Conservation (phyloP, 2,113 vertebrate species). For the Cephalopterus ornatus region DNA sequence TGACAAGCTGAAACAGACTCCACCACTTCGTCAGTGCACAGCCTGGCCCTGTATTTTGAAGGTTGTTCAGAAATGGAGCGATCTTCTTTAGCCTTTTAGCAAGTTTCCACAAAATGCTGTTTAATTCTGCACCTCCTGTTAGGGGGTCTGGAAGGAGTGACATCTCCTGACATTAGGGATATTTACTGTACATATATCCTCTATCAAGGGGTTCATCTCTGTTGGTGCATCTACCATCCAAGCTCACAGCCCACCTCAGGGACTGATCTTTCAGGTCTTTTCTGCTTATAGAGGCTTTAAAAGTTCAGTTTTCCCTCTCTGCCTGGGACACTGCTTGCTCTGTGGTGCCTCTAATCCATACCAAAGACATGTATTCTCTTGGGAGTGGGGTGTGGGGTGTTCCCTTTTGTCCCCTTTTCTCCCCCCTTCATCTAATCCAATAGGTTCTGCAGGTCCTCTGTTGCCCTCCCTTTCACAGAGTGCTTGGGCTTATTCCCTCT, state of each 20-base stretch:
- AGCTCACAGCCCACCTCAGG: background rate
- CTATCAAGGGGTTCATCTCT: background rate
- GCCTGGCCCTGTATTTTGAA: background rate
- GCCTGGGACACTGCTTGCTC: background rate
- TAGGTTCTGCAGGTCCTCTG: background rate
- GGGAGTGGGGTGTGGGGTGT: rapidly evolving
- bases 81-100: background rate
- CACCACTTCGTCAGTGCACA: rapidly evolving
- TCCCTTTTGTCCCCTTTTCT: background rate
- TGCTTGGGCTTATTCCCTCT: background rate
- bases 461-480: background rate
- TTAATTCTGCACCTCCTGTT: background rate
- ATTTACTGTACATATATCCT: background rate
- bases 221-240: background rate
- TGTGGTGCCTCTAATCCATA: background rate
- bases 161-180: background rate
- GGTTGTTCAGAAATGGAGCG: rapidly evolving
- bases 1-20: background rate
- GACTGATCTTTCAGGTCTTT: background rate
- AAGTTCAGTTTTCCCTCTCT: background rate
- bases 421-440: background rate
- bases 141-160: background rate
- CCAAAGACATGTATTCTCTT: background rate
- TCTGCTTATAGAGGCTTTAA: background rate
- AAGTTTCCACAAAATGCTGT: background rate